Base-by-base conservation (phyloP, 2,113 vertebrate genomes). In the Calonectris borealis region DNA sequence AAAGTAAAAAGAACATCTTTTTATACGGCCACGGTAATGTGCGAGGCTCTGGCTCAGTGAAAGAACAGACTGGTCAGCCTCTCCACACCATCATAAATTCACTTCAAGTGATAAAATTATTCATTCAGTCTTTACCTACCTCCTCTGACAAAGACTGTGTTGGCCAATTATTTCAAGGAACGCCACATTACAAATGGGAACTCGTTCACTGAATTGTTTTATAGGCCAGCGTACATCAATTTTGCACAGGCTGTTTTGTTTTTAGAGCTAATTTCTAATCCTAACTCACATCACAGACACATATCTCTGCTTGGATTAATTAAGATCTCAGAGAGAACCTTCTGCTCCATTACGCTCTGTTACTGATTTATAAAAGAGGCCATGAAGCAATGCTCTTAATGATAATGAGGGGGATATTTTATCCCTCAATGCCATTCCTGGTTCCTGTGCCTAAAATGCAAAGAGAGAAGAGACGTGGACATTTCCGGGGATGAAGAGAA, bases 241-340 rank as follows among this genome's bases (percentile, higher is more conserved):
- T 96, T 90, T 96, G 83, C 61, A 94, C 18, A 75, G 66, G 52
- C 51, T 92, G 46, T 61, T 94, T 95, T 92, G 72, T 2, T 94
- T 96, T 91, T 65, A 82, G 54, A 95, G 69, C 51, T 78, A 62
- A 90, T 93, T 96, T 88, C 80, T 92, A 95, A 93, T 90, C 79
- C 69, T 93, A 94, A 90, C 64, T 95, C 68, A 76, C 64, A 94
- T 84, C 86, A 86, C 44, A 93, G 87, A 90, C 42, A 62, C 82
- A 42, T 69, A 90, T 68, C 64, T 93, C 83, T 88, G 83, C 80
- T 91, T 92, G 86, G 91, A 92, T 95, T 95, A 96, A 94, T 90
- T 94, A 95, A 88, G 69, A 84, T 79, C 83, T 84, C 57, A 42
- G 89, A 94, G 57, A 87, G 55, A 94, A 84, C 52, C 84, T 96